Base-by-base conservation (phyloP, 2,888 invertebrate genomes). In the Oscheius sp. region DNA sequence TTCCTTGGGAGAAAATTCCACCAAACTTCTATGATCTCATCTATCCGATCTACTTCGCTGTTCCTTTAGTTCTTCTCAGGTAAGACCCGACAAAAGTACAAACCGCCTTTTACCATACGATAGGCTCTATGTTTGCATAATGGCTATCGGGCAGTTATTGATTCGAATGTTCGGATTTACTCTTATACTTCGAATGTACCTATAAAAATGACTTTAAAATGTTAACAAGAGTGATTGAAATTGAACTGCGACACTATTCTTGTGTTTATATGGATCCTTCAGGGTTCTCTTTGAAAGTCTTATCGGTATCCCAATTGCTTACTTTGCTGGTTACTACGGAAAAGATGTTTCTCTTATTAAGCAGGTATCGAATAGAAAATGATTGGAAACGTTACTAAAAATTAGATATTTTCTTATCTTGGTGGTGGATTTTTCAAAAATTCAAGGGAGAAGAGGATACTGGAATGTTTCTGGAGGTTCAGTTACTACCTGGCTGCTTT, bases 391-490 rank as follows among this genome's bases (percentile, higher is more conserved):
- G 20, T 1, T 33, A 5, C 6, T 33, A 4, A n/a, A 33, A 54
- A 54, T n/a, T 17, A 14, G 17, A 33, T 20, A 54, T 20, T 22
- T n/a, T 50, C 72, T 44, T 82, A 83, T 67, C 45, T 82, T 12
- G 65, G 70, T n/a, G 82, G 81, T n/a, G 83, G 83, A 24, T 83
- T 83, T 63, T 72, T 79, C 0, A 36, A 61, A 12, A 71, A 80
- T 32, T 75, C 82, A 0, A 74, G 73, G 20, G 62, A 73, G 14
- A 84, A 84, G 56, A 77, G 82, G 59, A 71, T 84, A 38, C 72
- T 84, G 47, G 83, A 84, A 67, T 80, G 78, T 50, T 82, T 81
- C 68, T 85, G 78, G 80, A 71, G 82, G 36, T 80, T 68, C 68
- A 68, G 68, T 36, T 68, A 64, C 33, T 84, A 84, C 69, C 54